Evolutionary conservation across 2,797 vertebrate genomes (phyloP).

Genomic region (Nannoperca australis): DNA sequence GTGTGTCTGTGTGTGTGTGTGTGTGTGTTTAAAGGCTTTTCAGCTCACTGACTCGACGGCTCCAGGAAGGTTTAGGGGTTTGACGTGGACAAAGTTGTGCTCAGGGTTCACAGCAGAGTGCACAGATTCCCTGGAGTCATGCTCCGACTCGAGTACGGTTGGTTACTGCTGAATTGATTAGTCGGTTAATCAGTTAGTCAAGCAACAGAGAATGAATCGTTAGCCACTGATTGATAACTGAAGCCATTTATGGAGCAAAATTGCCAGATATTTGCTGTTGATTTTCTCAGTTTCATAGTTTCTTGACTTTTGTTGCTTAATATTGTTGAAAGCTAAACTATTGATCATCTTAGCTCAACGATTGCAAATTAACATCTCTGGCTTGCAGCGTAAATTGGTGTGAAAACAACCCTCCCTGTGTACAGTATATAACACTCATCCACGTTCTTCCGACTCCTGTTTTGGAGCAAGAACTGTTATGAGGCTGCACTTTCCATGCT

Average conservation of each 20-base stretch:
- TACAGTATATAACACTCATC: neutral
- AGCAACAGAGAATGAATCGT: neutral
- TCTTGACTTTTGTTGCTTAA: neutral
- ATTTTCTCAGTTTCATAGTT: neutral
- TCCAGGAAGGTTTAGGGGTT: slow-evolving; percentile 29
- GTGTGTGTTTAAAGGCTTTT: slow-evolving; percentile 32
- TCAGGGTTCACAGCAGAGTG: slow-evolving; percentile 10
- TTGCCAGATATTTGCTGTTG: neutral
- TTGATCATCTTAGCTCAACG: neutral
- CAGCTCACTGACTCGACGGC: slow-evolving; percentile 5
- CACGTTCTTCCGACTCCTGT: neutral
- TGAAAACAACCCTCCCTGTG: neutral
- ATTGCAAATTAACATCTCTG: slow-evolving; percentile 12
- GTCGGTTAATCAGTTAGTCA: neutral
- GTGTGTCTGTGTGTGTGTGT: slow-evolving; percentile 15
- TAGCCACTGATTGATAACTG: too few species aligned
- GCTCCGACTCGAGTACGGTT: neutral
- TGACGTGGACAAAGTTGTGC: neutral
- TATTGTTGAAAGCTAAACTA: neutral
- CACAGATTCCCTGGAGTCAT: neutral
- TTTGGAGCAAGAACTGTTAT: slow-evolving; percentile 12
- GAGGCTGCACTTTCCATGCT: slow-evolving; percentile 20
- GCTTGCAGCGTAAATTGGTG: slow-evolving; percentile 17
- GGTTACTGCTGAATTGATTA: neutral
- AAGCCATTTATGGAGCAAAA: neutral